Conservation (phyloP, 64 coral and sea anemone species). For the Montipora cactus region DNA sequence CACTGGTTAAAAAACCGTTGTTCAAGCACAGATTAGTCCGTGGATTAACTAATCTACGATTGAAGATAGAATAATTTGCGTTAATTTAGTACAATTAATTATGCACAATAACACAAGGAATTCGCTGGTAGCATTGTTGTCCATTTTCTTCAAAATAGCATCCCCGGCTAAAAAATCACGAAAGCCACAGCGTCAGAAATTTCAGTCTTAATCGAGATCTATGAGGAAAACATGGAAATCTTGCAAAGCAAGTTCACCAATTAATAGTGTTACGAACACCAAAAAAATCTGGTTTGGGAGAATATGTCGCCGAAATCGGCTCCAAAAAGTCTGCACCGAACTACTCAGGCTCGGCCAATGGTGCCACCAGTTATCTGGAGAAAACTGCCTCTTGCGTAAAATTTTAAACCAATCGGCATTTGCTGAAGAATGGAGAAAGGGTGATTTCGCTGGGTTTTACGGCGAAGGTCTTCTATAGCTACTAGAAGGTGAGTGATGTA, state of each 20-base stretch:
- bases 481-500: background rate
- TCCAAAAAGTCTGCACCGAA: background rate
- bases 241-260: constrained; percentile 7
- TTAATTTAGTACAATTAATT: constrained; percentile 7
- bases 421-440: background rate
- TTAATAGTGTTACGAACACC: background rate
- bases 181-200: constrained; percentile 9
- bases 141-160: background rate
- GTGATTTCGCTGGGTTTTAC: constrained; percentile 26
- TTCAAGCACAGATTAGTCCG: background rate
- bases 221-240: constrained; percentile 15
- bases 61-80: background rate
- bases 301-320: background rate
- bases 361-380: constrained; percentile 68
- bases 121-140: background rate
- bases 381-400: constrained; percentile 62
- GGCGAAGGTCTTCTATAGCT: background rate
- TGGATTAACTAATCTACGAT: background rate
- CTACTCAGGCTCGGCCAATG: constrained; percentile 2
- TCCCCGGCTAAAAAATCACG: background rate
- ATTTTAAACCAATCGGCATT: too few species aligned
- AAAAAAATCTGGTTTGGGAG: constrained; percentile 17
- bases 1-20: background rate
- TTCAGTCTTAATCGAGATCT: background rate
- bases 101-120: background rate